Base-by-base conservation (phyloP, 1,140 invertebrate genomes). In the Mya arenaria region DNA sequence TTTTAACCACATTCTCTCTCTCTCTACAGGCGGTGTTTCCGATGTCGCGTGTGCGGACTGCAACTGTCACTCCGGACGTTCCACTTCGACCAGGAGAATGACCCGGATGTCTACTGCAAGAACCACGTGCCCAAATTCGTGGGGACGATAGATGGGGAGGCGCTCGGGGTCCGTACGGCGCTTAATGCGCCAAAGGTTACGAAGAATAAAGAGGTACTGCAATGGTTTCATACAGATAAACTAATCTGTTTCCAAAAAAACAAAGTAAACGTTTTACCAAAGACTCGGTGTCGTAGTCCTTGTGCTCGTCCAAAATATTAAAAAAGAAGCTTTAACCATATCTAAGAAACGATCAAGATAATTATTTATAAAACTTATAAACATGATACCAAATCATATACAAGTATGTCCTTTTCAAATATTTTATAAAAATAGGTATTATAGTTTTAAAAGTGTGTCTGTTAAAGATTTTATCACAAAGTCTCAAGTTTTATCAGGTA, bases 1-100 rank as follows among this genome's bases (percentile, higher is more conserved):
- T n/a, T n/a, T n/a, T n/a, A n/a, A n/a, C n/a, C n/a, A n/a, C n/a
- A n/a, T 52, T 52, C 25, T 3, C 48, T 23, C 48, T n/a, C 19
- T 1, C 48, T 1, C 1, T 4, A 58, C 66, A 85, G 89, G 17
- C 77, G 89, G 0, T 92, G 91, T 55, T 92, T 92, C 82, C 74
- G 90, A n/a, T 92, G 90, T 58, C 74, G 89, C 1, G 78, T 87
- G 0, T 91, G 89, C 66, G 87, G 89, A 39, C 78, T 90, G n/a
- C 89, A 91, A 78, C 82, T 92, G 48, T 87, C 88, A 15, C 68
- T 92, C 37, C 78, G 89, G 39, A 90, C 90, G 36, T 92, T 91
- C 74, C 87, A 89, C 41, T 90, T 89, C 86, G 87, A 90, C 65
- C 89, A 88, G 41, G 86, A 87, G 63, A 87, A 87, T 34, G 85